Evolutionary conservation across 1,140 invertebrate genomes (phyloP), one percentile per base, ranked within the genome.

Genomic region (Gonioctena quinquepunctata): DNA sequence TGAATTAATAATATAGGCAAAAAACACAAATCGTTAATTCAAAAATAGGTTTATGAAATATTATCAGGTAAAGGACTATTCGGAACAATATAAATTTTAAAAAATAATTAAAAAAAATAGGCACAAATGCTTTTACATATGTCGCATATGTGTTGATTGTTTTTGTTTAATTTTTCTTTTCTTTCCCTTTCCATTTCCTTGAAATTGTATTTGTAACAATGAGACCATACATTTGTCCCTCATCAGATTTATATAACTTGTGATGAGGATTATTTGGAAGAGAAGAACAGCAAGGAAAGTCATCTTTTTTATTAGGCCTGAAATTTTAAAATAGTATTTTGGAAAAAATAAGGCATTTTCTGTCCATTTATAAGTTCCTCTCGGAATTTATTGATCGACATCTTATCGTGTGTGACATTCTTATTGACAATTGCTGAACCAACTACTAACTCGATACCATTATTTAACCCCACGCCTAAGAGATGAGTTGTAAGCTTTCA

Each of bases 401-500:
- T 73, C 33, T 66, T 69, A 61, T 73, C 66, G 26, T 70, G 27
- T 26, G 68, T 63, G 4, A 72, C 48, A 21, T n/a, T n/a, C n/a
- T n/a, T 26, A 67, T 73, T 73, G 26, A 66, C 64, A 54, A 73
- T 23, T 21, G 56, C 25, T 52, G 71, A 61, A 25, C 63, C 68
- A 56, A 61, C 33, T 8, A 70, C n/a, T 27, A 73, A 62, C 49
- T 70, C 71, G 16, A 66, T 70, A 2, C 56, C 71, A 22, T 42
- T 63, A 66, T 59, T 73, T 70, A 13, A 69, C 18, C 21, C 57
- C 60, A 49, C 56, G 57, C 33, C 68, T 56, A 16, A 71, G 50
- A 13, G 69, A 21, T 56, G 62, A 57, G 28, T 60, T 54, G 54
- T 75, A 72, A 54, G 56, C 69, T 19, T 72, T 18, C 73, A 83